These are phyloP conservation scores for Psococerastis gibbosa DNA, from an alignment of 2,888 invertebrate genomes.

Conservation along the genomic window DNA sequence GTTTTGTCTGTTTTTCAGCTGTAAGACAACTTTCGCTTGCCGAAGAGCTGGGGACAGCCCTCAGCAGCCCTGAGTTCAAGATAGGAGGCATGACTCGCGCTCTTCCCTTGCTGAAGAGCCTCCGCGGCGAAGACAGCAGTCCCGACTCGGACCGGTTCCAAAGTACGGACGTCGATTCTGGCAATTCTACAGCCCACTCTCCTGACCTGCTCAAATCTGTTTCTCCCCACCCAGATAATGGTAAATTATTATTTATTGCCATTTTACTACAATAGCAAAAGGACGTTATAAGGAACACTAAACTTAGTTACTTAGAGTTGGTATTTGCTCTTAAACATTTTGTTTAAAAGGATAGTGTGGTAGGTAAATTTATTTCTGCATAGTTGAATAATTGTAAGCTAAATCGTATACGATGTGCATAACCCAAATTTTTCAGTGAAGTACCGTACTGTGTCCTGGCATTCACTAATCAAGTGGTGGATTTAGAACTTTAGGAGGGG, in stretches of 20 bases:
- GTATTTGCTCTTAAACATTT: too few species aligned
- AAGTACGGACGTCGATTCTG: conserved; percentile 61
- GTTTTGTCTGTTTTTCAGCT: conserved; percentile 31
- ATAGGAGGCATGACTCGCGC: conserved; percentile 24
- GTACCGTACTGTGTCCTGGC: too few species aligned
- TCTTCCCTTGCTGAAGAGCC: conserved; percentile 48
- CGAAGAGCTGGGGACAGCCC: conserved; percentile 19
- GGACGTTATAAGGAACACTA: too few species aligned
- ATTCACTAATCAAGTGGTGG: too few species aligned
- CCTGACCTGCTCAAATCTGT: conserved; percentile 77
- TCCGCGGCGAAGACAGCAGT: conserved; percentile 63
- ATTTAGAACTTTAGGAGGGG: too few species aligned
- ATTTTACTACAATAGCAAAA: too few species aligned
- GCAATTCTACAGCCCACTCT: conserved; percentile 80
- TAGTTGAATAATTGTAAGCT: too few species aligned
- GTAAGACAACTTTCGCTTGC: conserved; percentile 23
- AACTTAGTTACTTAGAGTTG: too few species aligned
- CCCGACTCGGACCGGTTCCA: conserved; percentile 71
- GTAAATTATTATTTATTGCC: neutral
- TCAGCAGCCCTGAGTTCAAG: conserved; percentile 16
- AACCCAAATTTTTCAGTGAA: too few species aligned
- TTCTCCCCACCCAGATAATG: conserved; percentile 41
- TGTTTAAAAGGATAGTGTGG: too few species aligned
- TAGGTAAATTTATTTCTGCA: too few species aligned
- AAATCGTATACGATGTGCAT: too few species aligned